Evolutionary conservation across 2,888 invertebrate genomes (phyloP).

Genomic region (Mantis religiosa): DNA sequence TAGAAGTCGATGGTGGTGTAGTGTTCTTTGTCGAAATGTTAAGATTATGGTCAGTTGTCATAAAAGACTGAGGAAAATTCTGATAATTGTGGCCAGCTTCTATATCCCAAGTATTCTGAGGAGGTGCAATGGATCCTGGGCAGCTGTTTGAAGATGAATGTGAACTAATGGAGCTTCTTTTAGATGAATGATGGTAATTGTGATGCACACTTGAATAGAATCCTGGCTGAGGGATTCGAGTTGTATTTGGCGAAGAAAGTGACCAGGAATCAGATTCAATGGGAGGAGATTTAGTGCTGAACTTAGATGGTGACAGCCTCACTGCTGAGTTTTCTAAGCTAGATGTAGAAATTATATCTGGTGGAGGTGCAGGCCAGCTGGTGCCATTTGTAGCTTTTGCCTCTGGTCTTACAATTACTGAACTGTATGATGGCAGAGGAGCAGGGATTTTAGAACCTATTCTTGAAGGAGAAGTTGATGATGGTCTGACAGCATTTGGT

Average conservation of each 20-base stretch:
- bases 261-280: not conserved
- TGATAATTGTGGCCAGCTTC: not conserved
- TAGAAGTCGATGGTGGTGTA: not conserved
- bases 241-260: not conserved
- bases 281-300: not conserved
- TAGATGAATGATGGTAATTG: conserved; percentile 9
- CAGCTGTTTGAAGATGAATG: conserved; percentile 13
- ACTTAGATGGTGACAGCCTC: not conserved
- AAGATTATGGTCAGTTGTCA: not conserved
- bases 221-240: conserved; percentile 23
- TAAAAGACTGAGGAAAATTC: not conserved
- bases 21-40: not conserved
- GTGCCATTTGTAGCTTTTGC: not conserved
- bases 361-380: not conserved
- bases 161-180: conserved; percentile 17
- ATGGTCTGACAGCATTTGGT: not conserved
- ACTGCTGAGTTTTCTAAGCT: not conserved
- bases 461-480: not conserved
- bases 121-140: conserved; percentile 14
- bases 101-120: not conserved
- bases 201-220: conserved; percentile 9
- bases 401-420: not conserved
- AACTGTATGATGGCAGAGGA: not conserved
- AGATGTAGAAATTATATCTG: not conserved
- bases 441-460: conserved; percentile 1